Base-by-base conservation (phyloP, 2,888 invertebrate species). In the Ypsolopha sequella region DNA sequence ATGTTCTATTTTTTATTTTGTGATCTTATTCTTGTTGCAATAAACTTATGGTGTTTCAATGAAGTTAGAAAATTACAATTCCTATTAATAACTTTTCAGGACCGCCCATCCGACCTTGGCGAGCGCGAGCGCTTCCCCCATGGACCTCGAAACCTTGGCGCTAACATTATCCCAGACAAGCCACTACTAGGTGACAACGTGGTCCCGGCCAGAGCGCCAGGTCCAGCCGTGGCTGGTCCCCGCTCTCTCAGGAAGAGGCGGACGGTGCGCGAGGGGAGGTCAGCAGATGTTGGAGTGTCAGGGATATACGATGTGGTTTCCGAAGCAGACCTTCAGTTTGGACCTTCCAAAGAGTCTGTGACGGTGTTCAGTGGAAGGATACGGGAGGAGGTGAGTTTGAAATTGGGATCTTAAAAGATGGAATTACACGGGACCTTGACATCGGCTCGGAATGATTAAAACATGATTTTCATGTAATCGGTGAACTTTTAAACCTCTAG, bases 241-340 rank as follows among this genome's bases (percentile, higher is more conserved):
- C 7, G 88, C 89, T 84, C 84, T 1, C 56, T 86, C 1, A 88
- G 93, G 35, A 89, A 89, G 53, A 88, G 93, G 35, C 88, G 91
- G 48, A 87, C 88, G 39, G 89, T 94, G 6, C 88, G 94, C 10
- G 93, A 93, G 66, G 92, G 89, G 1, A 89, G 95, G 50, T 95
- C 93, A 56, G 93, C 95, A 2, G 95, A 95, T 67, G 95, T 96
- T 1, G 96, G 96, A 6, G 96, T 97, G 1, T 94, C 94, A 57
- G 95, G 95, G 0, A 89, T 95, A 24, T 96, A 96, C 75, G 95
- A 96, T 60, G 95, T 97, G 47, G 95, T 97, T 53, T 96, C 96
- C 4, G 95, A 96, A 75, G 95, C 95, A 1, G 97, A 97, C 74
- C 81, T 97, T 41, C 95, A 94, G 39, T 97, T 97, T 74, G 95